A percentile compares a stretch with the other conserved stretches of the same genome.
Evolutionary conservation across 2,888 invertebrate genomes (phyloP).

Genomic region (Leucoptera coffeella): DNA sequence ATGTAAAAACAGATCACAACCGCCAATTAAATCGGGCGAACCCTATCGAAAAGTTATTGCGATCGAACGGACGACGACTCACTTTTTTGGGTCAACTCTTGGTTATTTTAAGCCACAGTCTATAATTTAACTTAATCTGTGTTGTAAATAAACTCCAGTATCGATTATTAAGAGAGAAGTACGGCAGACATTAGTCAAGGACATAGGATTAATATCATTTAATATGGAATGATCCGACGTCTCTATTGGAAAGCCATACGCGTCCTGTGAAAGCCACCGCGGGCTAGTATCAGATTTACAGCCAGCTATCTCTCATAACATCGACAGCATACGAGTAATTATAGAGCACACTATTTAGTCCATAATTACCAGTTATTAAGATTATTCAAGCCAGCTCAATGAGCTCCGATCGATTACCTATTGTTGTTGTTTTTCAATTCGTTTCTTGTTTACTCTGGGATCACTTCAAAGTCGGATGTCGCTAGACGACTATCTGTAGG

Average conservation of each 20-base stretch:
- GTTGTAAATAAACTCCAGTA: conserved; percentile 54
- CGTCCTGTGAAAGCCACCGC: conserved; percentile 36
- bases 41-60: conserved; percentile 53
- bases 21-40: conserved; percentile 51
- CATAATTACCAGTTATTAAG: conserved; percentile 37
- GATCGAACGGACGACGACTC: conserved; percentile 47
- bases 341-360: conserved; percentile 29
- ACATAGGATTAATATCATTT: too few relatives aligned
- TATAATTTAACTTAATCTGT: conserved; percentile 45
- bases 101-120: conserved; percentile 47
- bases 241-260: conserved; percentile 40
- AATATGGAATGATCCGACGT: too few relatives aligned
- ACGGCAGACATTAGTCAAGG: too few relatives aligned
- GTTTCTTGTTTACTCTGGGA: too few relatives aligned
- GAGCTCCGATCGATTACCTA: too few relatives aligned
- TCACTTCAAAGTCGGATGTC: too few relatives aligned
- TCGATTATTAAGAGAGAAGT: conserved; percentile 51
- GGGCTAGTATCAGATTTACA: conserved; percentile 44
- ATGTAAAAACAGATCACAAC: conserved; percentile 51
- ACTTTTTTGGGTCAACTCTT: conserved; percentile 50
- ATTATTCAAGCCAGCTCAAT: conserved; percentile 32
- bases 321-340: conserved; percentile 45
- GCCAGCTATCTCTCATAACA: conserved; percentile 23
- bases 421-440: too few relatives aligned
- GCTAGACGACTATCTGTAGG: conserved; percentile 13